Evolutionary conservation across 2,888 invertebrate genomes (phyloP).

Genomic region (Calliscelio sp.): DNA sequence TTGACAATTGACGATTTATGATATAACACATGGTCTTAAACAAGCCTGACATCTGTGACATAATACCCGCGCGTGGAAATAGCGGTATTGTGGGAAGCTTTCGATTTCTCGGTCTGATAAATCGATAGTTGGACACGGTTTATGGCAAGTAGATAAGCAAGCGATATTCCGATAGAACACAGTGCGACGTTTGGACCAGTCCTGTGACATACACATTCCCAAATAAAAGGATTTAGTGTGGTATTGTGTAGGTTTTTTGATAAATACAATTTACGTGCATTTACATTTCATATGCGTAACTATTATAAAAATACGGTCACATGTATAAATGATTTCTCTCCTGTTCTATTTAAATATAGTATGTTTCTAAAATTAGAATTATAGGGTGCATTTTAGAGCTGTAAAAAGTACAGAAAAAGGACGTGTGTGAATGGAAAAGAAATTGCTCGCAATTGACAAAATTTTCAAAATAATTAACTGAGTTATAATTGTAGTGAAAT

Average conservation of each 20-base stretch:
- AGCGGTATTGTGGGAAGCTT: slow-evolving; percentile 47
- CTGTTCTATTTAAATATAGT: slow-evolving; percentile 7
- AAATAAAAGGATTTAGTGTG: no score
- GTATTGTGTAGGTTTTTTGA: no score
- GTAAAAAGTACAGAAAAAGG: no score
- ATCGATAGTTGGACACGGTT: slow-evolving; percentile 56
- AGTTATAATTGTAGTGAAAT: no score
- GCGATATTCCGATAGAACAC: slow-evolving; percentile 3
- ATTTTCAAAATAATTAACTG: no score
- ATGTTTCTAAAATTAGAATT: slow-evolving; percentile 13
- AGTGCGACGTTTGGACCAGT: slow-evolving; percentile 3
- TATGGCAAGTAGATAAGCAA: slow-evolving; percentile 45
- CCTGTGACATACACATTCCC: neutral
- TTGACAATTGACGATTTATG: slow-evolving; percentile 62
- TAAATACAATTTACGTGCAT: no score
- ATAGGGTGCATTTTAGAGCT: slow-evolving; percentile 2
- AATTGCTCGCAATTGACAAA: no score
- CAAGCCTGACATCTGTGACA: slow-evolving; percentile 62
- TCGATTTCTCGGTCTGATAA: slow-evolving; percentile 67
- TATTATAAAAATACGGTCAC: no score
- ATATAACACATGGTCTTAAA: slow-evolving; percentile 59
- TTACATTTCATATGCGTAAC: no score
- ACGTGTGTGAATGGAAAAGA: no score
- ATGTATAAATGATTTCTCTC: no score
- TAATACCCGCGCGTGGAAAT: slow-evolving; percentile 54